phyloP scores from a whole-genome alignment of 2,888 invertebrate species.

The Subacronicta megacephala region DNA sequence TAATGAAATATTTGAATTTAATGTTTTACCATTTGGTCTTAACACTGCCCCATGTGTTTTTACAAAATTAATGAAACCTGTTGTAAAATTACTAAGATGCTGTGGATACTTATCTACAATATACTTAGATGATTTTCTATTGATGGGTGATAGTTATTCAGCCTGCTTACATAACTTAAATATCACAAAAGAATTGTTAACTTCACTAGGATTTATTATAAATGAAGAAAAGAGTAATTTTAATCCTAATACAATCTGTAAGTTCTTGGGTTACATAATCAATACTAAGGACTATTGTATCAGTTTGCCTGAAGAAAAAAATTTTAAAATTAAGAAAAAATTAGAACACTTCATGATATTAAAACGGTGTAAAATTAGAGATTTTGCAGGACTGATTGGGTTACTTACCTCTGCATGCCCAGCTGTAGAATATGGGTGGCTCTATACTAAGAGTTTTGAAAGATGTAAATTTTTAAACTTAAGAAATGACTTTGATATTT shows the following conservation, averaged over 20 bases:
- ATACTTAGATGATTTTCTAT: conserved; percentile 40
- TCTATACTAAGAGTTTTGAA: not conserved
- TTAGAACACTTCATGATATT: not conserved
- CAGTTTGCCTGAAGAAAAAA: too few relatives aligned
- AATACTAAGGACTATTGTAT: too few relatives aligned
- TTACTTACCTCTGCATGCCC: not conserved
- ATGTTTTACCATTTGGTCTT: conserved; percentile 38
- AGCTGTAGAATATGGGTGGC: conserved; percentile 3
- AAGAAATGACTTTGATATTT: not conserved
- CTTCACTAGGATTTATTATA: too few relatives aligned
- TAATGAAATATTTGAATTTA: conserved; percentile 28
- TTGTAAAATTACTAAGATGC: conserved; percentile 18
- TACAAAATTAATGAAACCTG: conserved; percentile 41
- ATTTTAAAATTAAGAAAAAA: not conserved
- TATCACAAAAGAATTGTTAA: too few relatives aligned
- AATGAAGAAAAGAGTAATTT: too few relatives aligned
- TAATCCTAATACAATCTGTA: too few relatives aligned
- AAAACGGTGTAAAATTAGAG: not conserved
- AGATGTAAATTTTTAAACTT: not conserved
- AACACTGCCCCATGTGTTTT: conserved; percentile 37
- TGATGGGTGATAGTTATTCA: conserved; percentile 16
- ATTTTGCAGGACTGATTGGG: not conserved
- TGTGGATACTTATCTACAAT: conserved; percentile 26
- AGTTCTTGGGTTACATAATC: too few relatives aligned
- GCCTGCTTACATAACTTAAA: not conserved